Evolutionary conservation across 2,797 vertebrate species (phyloP), one percentile per base, ranked within the genome.

Genomic region (Telmatherina bonti): DNA sequence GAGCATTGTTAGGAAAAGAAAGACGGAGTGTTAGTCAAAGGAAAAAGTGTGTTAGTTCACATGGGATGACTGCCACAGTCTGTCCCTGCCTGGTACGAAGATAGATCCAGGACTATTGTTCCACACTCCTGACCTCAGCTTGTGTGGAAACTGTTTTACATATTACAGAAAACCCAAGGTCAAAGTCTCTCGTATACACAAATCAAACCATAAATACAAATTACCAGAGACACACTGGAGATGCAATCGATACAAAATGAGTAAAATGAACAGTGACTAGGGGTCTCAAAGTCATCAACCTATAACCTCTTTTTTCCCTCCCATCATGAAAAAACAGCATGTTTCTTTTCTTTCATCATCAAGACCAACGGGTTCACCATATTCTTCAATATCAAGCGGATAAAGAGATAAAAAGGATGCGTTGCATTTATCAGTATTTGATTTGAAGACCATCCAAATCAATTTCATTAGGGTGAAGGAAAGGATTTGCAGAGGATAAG

Each of bases 401-500:
- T 45, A 45, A 45, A 70, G 35, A 65, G 24, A 64, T 36, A 57
- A 8, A 63, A 29, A 49, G 7, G 61, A 77, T 61, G 5, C 3
- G 24, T 65, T 62, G 63, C 67, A 38, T 38, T 51, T 38, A 51
- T 81, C 74, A 10, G 55, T 18, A 24, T 66, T 76, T 74, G 26
- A 78, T 86, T 81, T 79, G 74, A 75, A 64, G 45, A 57, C 47
- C 10, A 3, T 67, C 53, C 72, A 62, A 78, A 81, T 87, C 74
- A 66, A 86, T 76, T 83, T 62, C 55, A 73, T 71, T 74, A 62
- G 58, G 71, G 6, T 69, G 63, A 62, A 57, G 64, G 38, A 68
- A 65, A 63, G 82, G 82, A 91, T 90, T 90, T 85, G 52, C 29
- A 31, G 65, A 38, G 77, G 62, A 88, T 87, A 85, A 92, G 75